Evolutionary conservation across 2,797 vertebrate genomes (phyloP), one percentile per base, ranked within the genome.

Genomic region (Bovichtus diacanthus): DNA sequence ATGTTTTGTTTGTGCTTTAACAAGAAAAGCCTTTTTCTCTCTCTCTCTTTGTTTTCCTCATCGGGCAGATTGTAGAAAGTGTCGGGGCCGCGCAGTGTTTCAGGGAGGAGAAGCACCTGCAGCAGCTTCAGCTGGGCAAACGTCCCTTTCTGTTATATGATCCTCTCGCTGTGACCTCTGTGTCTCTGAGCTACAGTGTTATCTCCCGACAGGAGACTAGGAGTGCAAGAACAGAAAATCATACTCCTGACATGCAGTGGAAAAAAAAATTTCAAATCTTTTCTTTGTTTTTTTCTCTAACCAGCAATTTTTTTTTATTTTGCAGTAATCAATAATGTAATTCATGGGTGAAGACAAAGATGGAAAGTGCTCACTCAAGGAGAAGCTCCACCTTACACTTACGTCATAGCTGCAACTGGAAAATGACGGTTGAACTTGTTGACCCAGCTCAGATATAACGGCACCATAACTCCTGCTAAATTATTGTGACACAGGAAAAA

Each of bases 91-190:
- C 29, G 38, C 66, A 4, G 58, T 39, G 46, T 76, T 58, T 74
- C 47, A 71, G n/a, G 38, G 38, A 83, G 46, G 50, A 73, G 61
- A 41, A 66, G 3, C 86, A 89, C 76, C 85, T 87, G 78, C 74
- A 66, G 64, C 54, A 6, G 43, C 56, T 3, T 80, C 85, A 80
- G 74, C 80, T 87, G 85, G 83, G 66, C 80, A 85, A 78, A 85
- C 50, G 27, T 53, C 21, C 19, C 34, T 43, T 46, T 44, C 12
- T 64, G 23, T 73, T 58, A 31, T 56, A 3, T 65, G 8, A 59
- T 31, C 29, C 9, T 23, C 1, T n/a, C 19, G 58, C 21, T 6
- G 19, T 4, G 23, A 0, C 6, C 34, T 67, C 51, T 16, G 2
- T 56, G 29, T 38, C 13, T 34, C 12, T 39, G 25, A 18, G 16